Conservation (phyloP, 2,113 vertebrate genomes). For the Cephalopholis sonnerati region DNA sequence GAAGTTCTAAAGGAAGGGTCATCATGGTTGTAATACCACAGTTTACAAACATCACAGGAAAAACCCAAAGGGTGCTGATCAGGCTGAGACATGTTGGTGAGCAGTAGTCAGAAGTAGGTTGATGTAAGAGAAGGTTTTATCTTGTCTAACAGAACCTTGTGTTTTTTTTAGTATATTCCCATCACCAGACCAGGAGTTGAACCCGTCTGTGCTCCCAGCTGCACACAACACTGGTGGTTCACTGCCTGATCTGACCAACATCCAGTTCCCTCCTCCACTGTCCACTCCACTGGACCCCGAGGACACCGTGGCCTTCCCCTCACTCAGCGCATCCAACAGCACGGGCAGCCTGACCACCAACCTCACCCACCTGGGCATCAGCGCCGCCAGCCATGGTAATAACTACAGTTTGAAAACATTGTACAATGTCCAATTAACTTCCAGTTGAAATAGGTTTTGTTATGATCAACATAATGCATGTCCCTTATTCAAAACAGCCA, state of each 20-base stretch:
- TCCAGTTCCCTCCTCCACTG: conserved; percentile 97
- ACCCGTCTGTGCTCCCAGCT: conserved; percentile 89
- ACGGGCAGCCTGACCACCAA: conserved; percentile 93
- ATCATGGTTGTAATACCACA: background rate
- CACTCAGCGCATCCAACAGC: conserved; percentile 90
- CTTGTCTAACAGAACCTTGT: conserved; percentile 11
- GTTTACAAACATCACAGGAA: too few relatives aligned
- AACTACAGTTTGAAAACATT: background rate
- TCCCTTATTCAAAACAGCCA: background rate
- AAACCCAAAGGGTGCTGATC: background rate
- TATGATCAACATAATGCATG: background rate
- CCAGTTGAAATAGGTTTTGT: background rate
- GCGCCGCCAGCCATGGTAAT: conserved; percentile 89
- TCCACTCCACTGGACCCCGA: conserved; percentile 96
- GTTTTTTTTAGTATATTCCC: conserved; percentile 91
- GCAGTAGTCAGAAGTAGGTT: background rate
- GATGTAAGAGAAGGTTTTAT: background rate
- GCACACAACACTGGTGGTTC: conserved; percentile 96
- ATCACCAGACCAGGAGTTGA: conserved; percentile 94
- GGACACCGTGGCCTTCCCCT: conserved; percentile 90
- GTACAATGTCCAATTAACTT: background rate
- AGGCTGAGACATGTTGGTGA: background rate
- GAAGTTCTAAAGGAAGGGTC: background rate
- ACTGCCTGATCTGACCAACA: conserved; percentile 96
- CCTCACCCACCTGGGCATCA: conserved; percentile 94